These are phyloP conservation scores for Orcinus orca DNA, from an alignment of 2,113 vertebrate genomes.

Conservation along the genomic window DNA sequence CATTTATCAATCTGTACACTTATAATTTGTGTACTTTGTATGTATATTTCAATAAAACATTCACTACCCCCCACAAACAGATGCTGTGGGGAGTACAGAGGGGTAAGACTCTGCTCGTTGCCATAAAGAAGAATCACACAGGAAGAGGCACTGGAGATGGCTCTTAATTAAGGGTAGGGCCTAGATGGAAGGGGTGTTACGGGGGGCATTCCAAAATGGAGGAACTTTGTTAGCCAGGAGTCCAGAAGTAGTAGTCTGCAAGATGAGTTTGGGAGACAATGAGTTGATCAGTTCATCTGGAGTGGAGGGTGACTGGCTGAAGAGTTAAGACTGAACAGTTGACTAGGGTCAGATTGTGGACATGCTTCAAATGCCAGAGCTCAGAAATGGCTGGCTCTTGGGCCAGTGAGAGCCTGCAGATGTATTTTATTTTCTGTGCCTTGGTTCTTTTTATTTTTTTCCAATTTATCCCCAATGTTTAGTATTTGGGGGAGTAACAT, in stretches of 20 bases:
- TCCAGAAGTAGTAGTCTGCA: background rate
- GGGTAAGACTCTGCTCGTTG: background rate
- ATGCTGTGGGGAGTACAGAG: background rate
- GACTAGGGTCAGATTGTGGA: background rate
- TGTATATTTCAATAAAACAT: background rate
- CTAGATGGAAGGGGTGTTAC: background rate
- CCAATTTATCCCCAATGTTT: background rate
- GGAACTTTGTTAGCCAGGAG: background rate
- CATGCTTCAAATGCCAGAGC: background rate
- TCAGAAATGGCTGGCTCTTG: background rate
- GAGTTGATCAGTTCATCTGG: background rate
- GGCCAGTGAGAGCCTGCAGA: background rate
- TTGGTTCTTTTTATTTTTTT: background rate
- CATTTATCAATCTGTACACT: background rate
- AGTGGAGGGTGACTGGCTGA: background rate
- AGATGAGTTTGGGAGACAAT: background rate
- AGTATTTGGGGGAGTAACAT: background rate
- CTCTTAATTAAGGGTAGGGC: background rate
- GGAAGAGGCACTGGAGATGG: background rate
- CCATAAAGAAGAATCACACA: background rate
- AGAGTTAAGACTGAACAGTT: background rate
- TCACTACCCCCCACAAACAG: background rate
- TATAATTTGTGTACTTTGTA: background rate
- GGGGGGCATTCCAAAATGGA: background rate
- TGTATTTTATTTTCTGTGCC: conserved; percentile 15